Evolutionary conservation across 2,113 vertebrate species (phyloP).

Genomic region (Carollia perspicillata): DNA sequence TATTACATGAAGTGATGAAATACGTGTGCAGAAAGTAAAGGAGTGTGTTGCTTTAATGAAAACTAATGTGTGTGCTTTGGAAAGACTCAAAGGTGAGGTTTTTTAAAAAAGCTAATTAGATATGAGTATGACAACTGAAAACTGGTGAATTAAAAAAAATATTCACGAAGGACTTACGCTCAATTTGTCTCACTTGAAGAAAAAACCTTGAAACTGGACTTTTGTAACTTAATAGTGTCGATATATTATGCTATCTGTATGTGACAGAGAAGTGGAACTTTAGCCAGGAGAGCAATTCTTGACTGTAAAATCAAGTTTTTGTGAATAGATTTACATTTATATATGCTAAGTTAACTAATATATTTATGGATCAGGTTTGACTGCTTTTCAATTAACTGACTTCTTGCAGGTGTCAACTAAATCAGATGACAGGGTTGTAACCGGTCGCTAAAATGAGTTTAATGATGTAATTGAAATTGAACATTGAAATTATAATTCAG

Average conservation of each 20-base stretch:
- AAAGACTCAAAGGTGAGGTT: slow-evolving; percentile 4
- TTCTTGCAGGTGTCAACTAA: not conserved
- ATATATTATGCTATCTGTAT: not conserved
- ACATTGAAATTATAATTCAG: slow-evolving; percentile 15
- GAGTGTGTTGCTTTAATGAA: not conserved
- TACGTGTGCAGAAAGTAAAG: not conserved
- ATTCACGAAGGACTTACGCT: not conserved
- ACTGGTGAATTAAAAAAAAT: not conserved
- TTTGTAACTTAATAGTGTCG: not conserved
- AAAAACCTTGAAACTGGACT: not conserved
- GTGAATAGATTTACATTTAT: not conserved
- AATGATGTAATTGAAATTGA: not conserved
- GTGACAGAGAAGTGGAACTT: not conserved
- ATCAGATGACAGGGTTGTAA: not conserved
- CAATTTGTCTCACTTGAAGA: not conserved
- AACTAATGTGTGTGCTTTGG: slow-evolving; percentile 40
- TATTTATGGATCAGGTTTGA: slow-evolving; percentile 4
- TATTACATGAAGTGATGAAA: not conserved
- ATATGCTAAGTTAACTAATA: not conserved
- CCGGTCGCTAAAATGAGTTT: not conserved
- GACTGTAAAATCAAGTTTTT: not conserved
- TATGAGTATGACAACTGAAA: slow-evolving; percentile 8
- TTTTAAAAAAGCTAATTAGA: not conserved
- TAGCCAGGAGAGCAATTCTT: not conserved
- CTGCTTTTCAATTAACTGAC: not conserved